phyloP scores from a whole-genome alignment of 2,113 vertebrate genomes.

The Neotragus pygmaeus region DNA sequence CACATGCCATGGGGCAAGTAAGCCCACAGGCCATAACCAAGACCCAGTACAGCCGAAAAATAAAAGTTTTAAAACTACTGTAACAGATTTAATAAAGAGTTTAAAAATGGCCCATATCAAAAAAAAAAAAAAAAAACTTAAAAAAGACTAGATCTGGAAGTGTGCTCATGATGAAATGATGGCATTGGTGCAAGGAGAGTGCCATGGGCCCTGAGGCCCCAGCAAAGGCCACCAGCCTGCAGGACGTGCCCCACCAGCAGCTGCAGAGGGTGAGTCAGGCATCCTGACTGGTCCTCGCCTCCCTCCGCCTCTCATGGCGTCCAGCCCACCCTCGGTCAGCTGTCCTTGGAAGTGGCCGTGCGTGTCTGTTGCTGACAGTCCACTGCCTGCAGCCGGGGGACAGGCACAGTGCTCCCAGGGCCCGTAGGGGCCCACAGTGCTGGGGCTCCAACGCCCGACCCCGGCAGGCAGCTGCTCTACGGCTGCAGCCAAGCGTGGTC shows the following conservation, averaged over 20 bases:
- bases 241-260: rapidly evolving
- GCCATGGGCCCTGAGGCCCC: not conserved
- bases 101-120: not conserved
- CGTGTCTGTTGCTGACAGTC: rapidly evolving
- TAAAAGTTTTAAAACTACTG: not conserved
- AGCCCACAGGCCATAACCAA: not conserved
- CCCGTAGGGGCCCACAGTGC: rapidly evolving
- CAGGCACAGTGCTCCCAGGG: not conserved
- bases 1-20: not conserved
- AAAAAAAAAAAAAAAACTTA: not conserved
- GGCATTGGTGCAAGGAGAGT: not conserved
- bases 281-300: not conserved
- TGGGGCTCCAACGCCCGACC: not conserved
- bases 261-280: not conserved
- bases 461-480: not conserved
- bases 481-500: not conserved
- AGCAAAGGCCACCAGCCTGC: not conserved
- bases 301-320: rapidly evolving
- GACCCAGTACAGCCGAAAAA: not conserved
- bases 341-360: not conserved
- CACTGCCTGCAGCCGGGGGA: not conserved
- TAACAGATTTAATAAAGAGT: not conserved
- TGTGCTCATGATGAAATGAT: not conserved
- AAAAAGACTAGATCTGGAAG: not conserved
- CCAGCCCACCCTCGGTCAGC: not conserved